Base-by-base conservation (phyloP, 2,797 vertebrate species). In the Hybognathus amarus region DNA sequence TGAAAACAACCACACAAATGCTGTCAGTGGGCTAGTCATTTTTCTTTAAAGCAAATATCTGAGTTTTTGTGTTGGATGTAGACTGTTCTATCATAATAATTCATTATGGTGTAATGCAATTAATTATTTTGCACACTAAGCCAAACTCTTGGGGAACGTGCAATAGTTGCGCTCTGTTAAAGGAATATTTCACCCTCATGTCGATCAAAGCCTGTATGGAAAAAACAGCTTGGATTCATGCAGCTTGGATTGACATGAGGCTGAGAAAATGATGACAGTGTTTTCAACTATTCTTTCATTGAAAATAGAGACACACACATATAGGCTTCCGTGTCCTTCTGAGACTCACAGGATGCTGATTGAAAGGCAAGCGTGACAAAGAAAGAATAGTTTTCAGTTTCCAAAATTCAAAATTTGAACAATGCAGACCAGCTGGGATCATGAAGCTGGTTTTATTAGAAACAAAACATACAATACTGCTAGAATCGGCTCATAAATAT, bases 361-460 rank as follows among this genome's bases (percentile, higher is more conserved):
- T 33, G 59, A 36, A 83, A 76, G 71, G 47, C 63, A 38, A 54
- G 47, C 67, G 47, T 18, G 11, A 42, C 9, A 73, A 12, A 47
- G 42, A 71, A 73, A 50, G 30, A 80, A 45, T 13, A 42, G 45
- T 11, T 77, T 84, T 27, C 22, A 30, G 70, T 36, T 85, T 67
- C 30, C 40, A 71, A 80, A 71, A 75, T 36, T 42, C 27, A 52
- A 80, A 67, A 75, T 50, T 52, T n/a, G 64, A 80, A 73, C 30
- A 82, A 47, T 52, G 59, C 54, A 83, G 68, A 40, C 13, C 78
- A 82, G 24, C 27, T 63, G 80, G 83, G 74, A 77, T 22, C 63
- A 85, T 50, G 67, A 85, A 64, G 40, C 54, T 20, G 10, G 63
- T 91, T 90, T 90, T 90, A 91, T 91, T 91, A 87, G 86, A 91